Evolutionary conservation across 2,797 vertebrate species (phyloP).

Genomic region (Gorsachius magnificus): DNA sequence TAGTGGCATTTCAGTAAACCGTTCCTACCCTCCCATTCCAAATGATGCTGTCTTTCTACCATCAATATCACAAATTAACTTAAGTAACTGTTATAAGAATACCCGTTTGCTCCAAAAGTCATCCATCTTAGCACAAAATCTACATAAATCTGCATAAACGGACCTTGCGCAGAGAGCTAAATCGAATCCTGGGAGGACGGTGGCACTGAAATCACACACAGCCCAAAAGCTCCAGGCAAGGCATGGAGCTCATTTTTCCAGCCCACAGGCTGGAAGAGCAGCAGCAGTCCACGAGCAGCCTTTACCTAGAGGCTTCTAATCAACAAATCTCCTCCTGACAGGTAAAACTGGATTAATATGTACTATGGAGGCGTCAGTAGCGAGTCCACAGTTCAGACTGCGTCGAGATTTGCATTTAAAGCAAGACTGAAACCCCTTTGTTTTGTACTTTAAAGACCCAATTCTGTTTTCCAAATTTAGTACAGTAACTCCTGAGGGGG

Average conservation of each 20-base stretch:
- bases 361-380: neutral
- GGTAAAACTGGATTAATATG: constrained; percentile 38
- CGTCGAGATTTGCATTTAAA: neutral
- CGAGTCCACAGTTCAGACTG: neutral
- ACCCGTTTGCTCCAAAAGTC: neutral
- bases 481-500: neutral
- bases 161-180: neutral
- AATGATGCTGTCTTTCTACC: neutral
- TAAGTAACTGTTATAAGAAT: neutral
- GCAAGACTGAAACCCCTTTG: constrained; percentile 8
- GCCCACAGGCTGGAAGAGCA: constrained; percentile 36
- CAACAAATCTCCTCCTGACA: constrained; percentile 51
- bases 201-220: neutral
- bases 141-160: constrained; percentile 35
- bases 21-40: neutral
- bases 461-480: neutral
- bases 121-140: constrained; percentile 4
- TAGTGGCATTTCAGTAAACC: neutral
- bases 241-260: constrained; percentile 44
- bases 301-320: constrained; percentile 51
- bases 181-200: neutral
- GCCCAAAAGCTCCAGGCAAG: constrained; percentile 9
- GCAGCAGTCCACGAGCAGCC: neutral
- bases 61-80: neutral
- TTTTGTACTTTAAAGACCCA: neutral